A percentile compares a stretch with the other conserved stretches of the same genome.
These are phyloP conservation scores for Azemiops feae DNA, from an alignment of 2,113 vertebrate species.

Conservation along the genomic window DNA sequence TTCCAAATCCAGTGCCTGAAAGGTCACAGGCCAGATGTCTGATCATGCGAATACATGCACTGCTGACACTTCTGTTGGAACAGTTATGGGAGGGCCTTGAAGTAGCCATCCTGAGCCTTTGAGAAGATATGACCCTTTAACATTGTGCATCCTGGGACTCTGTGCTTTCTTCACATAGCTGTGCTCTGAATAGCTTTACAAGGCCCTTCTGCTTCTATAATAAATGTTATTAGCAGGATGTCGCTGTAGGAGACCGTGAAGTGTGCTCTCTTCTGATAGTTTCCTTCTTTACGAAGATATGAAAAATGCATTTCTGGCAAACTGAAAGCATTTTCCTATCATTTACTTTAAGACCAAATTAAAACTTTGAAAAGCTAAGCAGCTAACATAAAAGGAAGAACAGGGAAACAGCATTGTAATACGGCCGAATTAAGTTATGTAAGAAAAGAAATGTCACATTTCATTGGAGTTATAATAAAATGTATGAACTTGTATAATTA, in stretches of 20 bases:
- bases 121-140: neutral
- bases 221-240: neutral
- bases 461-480: neutral
- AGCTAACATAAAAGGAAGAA: neutral
- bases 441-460: neutral
- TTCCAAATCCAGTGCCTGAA: neutral
- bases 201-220: neutral
- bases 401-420: neutral
- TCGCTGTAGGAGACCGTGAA: neutral
- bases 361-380: neutral
- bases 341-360: neutral
- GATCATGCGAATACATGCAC: neutral
- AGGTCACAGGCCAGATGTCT: neutral
- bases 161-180: neutral
- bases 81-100: neutral
- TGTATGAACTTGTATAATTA: neutral
- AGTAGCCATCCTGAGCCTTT: neutral
- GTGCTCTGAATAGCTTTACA: neutral
- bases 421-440: neutral
- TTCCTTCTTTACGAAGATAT: neutral
- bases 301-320: neutral
- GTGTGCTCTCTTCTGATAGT: neutral
- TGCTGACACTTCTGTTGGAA: neutral
- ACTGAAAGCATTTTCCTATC: neutral
- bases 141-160: neutral